Base-by-base conservation (phyloP, 1,140 invertebrate genomes). In the Lethrus apterus region DNA sequence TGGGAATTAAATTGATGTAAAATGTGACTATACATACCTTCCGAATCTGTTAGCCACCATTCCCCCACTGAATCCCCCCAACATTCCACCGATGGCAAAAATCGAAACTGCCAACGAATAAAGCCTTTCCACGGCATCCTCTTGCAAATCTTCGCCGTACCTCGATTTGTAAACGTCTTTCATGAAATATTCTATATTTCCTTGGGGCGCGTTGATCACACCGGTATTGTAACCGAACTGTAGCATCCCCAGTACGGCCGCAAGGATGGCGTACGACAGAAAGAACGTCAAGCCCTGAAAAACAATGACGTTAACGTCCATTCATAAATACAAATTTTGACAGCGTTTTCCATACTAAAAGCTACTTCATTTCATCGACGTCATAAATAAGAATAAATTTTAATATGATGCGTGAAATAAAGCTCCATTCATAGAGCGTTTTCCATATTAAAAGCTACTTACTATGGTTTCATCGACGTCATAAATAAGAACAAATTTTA, bases 191-290 rank as follows among this genome's bases (percentile, higher is more conserved):
- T 94, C 86, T 56, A 98, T 95, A 66, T 91, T 87, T 74, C 75
- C 75, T 73, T 93, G 83, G 29, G 96, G 95, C 46, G 93, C 88
- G 74, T 99, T 99, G 64, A 98, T 94, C 46, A 98, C 94, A 53
- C 94, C 94, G 7, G 93, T 98, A 69, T 98, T 97, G 77, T 94
- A 99, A 54, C 96, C 96, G 70, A 98, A 98, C 70, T 98, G 94
- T 59, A 98, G 80, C 86, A 98, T 98, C 13, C 96, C 89, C 54
- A 97, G 79, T 51, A 95, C 92, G 42, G 93, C 91, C 44, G 93
- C 82, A 60, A 90, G 80, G 68, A 96, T 94, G 54, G 93, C 83
- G 70, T 93, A 93, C 54, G 87, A 82, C 59, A 98, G 78, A 70
- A 90, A 86, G 60, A 86, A 84, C 45, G 93, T 97, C 55, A 94